Percentiles rank a stretch among this genome's conserved stretches.
phyloP scores from a whole-genome alignment of 2,113 vertebrate genomes.

The Smithornis capensis region DNA sequence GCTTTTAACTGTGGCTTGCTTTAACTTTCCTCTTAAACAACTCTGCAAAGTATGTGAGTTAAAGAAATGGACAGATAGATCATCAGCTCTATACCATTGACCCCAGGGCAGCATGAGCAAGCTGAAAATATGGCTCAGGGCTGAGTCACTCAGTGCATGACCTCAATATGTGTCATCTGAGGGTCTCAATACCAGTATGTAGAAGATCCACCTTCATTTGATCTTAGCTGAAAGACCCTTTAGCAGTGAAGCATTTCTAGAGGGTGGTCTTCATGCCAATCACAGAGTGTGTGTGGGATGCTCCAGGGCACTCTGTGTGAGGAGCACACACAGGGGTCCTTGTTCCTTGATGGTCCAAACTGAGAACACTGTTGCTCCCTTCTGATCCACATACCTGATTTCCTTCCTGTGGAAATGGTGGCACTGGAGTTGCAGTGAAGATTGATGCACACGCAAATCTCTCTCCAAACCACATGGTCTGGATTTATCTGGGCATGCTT shows the following conservation, averaged over 20 bases:
- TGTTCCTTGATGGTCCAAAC: not conserved
- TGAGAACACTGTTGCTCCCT: not conserved
- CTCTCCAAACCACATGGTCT: not conserved
- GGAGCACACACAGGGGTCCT: not conserved
- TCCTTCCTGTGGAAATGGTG: not conserved
- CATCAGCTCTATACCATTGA: not conserved
- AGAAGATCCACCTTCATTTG: not conserved
- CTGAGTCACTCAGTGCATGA: not conserved
- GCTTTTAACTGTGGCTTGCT: constrained; percentile 27
- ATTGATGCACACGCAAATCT: not conserved
- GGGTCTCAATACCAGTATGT: not conserved
- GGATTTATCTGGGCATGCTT: not conserved
- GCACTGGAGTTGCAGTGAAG: not conserved
- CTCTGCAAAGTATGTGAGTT: not conserved
- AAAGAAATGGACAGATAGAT: not conserved
- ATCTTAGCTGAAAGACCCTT: not conserved
- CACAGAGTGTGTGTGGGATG: not conserved
- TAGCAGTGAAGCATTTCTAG: not conserved
- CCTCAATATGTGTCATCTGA: not conserved
- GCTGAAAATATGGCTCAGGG: not conserved
- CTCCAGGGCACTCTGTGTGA: not conserved
- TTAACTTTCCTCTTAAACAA: constrained; percentile 26
- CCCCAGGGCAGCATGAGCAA: not conserved
- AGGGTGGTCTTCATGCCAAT: not conserved
- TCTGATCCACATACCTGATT: not conserved